Evolutionary conservation across 1,140 invertebrate genomes (phyloP).

Genomic region (Geopemphigus sp.): DNA sequence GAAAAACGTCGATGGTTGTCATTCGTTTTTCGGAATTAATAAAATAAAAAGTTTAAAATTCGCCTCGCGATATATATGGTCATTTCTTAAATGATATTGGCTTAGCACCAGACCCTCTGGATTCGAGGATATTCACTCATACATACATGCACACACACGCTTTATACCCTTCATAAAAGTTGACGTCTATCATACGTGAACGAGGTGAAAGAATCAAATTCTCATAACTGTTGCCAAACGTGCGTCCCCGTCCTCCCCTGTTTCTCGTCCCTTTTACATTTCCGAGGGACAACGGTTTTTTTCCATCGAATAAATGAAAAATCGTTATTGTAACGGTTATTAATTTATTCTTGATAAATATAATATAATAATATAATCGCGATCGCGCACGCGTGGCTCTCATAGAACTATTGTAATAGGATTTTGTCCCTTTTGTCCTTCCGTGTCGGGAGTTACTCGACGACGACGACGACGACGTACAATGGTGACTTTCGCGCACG

Average conservation of each 20-base stretch:
- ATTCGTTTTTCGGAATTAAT: not conserved
- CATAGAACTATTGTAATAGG: not conserved
- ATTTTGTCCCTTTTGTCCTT: not conserved
- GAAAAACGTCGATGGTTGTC: not conserved
- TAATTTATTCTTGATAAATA: too few species aligned
- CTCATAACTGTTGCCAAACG: slow-evolving; percentile 14
- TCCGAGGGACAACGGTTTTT: not conserved
- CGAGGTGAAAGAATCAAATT: slow-evolving; percentile 26
- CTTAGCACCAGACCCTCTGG: not conserved
- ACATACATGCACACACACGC: not conserved
- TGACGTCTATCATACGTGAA: slow-evolving; percentile 31
- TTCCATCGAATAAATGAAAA: too few species aligned
- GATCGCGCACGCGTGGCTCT: not conserved
- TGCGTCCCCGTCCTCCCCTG: not conserved
- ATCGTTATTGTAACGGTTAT: too few species aligned
- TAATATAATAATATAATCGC: not conserved
- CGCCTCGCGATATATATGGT: not conserved
- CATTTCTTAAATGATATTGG: not conserved
- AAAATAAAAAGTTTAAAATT: slow-evolving; percentile 13
- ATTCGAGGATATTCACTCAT: not conserved
- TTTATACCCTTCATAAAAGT: not conserved
- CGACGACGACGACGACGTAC: not conserved
- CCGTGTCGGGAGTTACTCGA: not conserved
- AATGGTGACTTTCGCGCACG: slow-evolving; percentile 26
- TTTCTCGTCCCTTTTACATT: not conserved